Evolutionary conservation across 2,888 invertebrate species (phyloP), one percentile per base, ranked within the genome.

Genomic region (Cremastinae sp.): DNA sequence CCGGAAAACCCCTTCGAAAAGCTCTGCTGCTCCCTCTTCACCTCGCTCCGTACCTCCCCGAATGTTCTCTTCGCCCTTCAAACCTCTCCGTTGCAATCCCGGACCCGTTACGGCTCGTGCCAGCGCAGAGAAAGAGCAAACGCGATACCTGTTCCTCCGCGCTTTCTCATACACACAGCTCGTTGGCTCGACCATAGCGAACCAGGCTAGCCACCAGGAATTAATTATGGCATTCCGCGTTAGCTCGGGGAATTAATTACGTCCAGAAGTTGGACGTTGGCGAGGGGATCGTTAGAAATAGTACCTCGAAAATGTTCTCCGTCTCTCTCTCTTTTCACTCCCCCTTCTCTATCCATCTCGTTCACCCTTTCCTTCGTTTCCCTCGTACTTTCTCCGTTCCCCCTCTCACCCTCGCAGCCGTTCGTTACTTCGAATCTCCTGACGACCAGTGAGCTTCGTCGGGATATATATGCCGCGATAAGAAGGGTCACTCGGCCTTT

Each of bases 151-250:
- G 28, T 28, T 2, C 28, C 2, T 5, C 28, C 28, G 28, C 28
- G 28, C 65, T 53, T 41, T 69, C 61, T 56, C 68, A 43, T 76
- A 61, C 43, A 41, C 59, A 69, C 68, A 68, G 51, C 49, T 62
- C 74, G 70, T 62, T 68, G 74, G 70, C 58, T 73, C 45, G 59
- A 69, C 68, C 51, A n/a, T n/a, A 64, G 62, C 74, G 28, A 68
- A 55, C 69, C 72, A 56, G 78, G 79, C 80, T 78, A 81, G 81
- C 83, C 82, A 84, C 84, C 84, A 85, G 85, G 86, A 89, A 89
- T 88, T 89, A 89, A 89, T 89, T 89, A 89, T 88, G 86, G 89
- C 88, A 89, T 89, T 89, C 88, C 89, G 83, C 87, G 88, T 88
- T 88, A 88, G 87, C 88, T 85, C 86, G 83, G 86, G 83, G 86